phyloP scores from a whole-genome alignment of 2,797 vertebrate species.

The Hybognathus amarus region DNA sequence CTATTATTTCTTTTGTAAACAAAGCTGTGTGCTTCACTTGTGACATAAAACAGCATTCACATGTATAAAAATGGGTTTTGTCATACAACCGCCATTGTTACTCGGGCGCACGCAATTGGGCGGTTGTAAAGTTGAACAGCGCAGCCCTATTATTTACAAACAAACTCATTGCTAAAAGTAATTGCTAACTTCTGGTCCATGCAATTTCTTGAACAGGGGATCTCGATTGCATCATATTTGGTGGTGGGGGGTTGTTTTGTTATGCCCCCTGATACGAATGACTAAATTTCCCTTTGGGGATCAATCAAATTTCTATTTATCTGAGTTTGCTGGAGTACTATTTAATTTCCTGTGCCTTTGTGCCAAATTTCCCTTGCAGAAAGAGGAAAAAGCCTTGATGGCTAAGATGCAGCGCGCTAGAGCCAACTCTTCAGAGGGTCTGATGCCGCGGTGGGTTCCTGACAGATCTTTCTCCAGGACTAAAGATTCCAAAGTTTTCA shows the following conservation, averaged over 20 bases:
- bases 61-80: not conserved
- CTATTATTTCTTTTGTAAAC: not conserved
- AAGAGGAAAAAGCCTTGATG: conserved; percentile 95
- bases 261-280: not conserved
- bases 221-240: conserved; percentile 8
- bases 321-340: not conserved
- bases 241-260: not conserved
- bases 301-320: conserved; percentile 39
- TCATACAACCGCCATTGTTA: not conserved
- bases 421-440: conserved; percentile 87
- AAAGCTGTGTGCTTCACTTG: not conserved
- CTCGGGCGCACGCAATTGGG: too few relatives aligned
- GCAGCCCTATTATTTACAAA: not conserved
- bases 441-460: conserved; percentile 91
- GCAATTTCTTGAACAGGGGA: not conserved
- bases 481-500: conserved; percentile 96
- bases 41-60: not conserved
- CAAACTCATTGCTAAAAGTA: not conserved
- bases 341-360: conserved; percentile 34
- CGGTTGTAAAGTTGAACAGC: not conserved
- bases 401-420: conserved; percentile 90
- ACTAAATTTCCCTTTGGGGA: conserved; percentile 13
- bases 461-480: conserved; percentile 89
- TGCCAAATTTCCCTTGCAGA: conserved; percentile 73
- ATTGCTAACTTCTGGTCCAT: not conserved